Percentiles rank a stretch among this genome's conserved stretches.
Evolutionary conservation across 2,797 vertebrate species (phyloP).

Genomic region (Dendrocincla tyrannina): DNA sequence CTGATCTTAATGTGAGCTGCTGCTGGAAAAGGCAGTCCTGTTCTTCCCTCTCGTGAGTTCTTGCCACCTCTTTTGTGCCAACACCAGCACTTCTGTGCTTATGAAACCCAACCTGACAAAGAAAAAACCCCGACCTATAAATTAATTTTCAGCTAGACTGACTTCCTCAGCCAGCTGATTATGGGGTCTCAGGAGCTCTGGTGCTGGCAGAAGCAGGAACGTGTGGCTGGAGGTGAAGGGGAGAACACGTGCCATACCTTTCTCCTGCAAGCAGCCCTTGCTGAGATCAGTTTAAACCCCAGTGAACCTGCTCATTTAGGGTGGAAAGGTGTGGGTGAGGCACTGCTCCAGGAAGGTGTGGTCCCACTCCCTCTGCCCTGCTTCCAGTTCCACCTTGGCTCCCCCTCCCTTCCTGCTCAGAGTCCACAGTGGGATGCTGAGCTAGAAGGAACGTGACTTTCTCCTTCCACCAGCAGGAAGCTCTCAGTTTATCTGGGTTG

Average conservation of each 20-base stretch:
- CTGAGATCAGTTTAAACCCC: not conserved
- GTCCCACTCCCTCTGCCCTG: not conserved
- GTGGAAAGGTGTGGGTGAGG: not conserved
- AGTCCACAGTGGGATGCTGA: not conserved
- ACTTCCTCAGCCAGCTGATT: constrained; percentile 6
- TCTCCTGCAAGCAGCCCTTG: not conserved
- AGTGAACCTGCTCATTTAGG: not conserved
- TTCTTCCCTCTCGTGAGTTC: not conserved
- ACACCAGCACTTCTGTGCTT: not conserved
- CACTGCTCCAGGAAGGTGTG: not conserved
- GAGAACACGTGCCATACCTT: not conserved
- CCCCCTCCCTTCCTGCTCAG: not conserved
- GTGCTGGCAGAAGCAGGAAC: not conserved
- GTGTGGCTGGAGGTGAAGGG: not conserved
- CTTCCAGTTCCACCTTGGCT: rapidly evolving
- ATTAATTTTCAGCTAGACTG: constrained; percentile 30
- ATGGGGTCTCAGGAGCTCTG: not conserved
- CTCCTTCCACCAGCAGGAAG: not conserved
- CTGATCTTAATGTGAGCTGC: constrained; percentile 1
- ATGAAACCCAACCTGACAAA: not conserved
- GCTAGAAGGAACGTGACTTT: not conserved
- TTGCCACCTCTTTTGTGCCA: constrained; percentile 4
- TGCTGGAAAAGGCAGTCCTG: not conserved
- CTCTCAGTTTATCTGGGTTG: not conserved
- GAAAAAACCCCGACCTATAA: not conserved